Conservation (phyloP, 2,113 vertebrate species). For the Polypterus senegalus region DNA sequence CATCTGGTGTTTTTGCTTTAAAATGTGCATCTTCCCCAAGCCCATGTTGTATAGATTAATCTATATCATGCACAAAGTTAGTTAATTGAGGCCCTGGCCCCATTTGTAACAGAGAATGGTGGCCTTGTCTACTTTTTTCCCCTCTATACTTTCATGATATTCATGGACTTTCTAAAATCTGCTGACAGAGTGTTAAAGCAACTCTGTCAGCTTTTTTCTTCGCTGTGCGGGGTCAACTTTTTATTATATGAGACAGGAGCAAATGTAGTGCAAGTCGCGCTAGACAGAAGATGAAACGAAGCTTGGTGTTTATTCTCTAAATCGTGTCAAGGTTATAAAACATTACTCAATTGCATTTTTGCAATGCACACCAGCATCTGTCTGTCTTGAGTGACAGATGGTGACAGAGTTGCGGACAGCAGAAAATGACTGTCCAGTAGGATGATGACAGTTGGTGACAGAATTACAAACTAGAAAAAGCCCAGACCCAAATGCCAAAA, state of each 20-base stretch:
- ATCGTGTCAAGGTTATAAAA: too few relatives aligned
- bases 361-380: too few relatives aligned
- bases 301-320: too few relatives aligned
- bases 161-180: constrained; percentile 7
- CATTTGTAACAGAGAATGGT: not conserved
- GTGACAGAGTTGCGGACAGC: too few relatives aligned
- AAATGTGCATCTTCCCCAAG: not conserved
- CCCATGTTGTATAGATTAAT: not conserved
- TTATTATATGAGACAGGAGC: not conserved
- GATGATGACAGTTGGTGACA: too few relatives aligned
- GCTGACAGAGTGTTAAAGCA: constrained; percentile 4
- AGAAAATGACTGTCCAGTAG: too few relatives aligned
- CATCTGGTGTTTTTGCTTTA: not conserved
- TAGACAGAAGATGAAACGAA: too few relatives aligned
- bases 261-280: not conserved
- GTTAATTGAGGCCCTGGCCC: not conserved
- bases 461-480: too few relatives aligned
- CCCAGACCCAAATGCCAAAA: too few relatives aligned
- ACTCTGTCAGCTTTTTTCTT: constrained; percentile 2
- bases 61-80: not conserved
- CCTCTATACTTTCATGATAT: not conserved
- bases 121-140: not conserved
- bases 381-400: too few relatives aligned
- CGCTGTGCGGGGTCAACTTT: not conserved
- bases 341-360: too few relatives aligned